A percentile compares a stretch with the other conserved stretches of the same genome.
These are phyloP conservation scores for Cheilosia grossa DNA, from an alignment of 2,888 invertebrate species.

Conservation along the genomic window DNA sequence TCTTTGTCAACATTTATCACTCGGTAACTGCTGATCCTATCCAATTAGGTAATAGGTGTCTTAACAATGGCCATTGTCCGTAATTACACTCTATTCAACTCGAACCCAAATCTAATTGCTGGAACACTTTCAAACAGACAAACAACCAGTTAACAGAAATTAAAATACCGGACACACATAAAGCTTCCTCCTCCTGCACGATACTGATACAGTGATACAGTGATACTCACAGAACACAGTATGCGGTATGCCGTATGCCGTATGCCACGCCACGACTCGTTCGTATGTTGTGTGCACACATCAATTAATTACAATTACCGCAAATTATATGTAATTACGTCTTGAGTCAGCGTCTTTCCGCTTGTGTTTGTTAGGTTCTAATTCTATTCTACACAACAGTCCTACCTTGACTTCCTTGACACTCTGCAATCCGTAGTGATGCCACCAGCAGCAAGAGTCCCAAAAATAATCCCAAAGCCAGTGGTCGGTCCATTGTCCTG, in stretches of 20 bases:
- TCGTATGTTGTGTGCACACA: slow-evolving; percentile 49
- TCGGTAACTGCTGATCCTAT: neutral
- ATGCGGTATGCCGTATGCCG: slow-evolving; percentile 18
- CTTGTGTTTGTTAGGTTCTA: neutral
- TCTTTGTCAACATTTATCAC: neutral
- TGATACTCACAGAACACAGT: too few relatives aligned
- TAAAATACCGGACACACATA: slow-evolving; percentile 46
- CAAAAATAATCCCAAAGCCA: slow-evolving; percentile 61
- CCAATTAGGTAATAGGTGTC: slow-evolving; percentile 15
- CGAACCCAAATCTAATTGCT: slow-evolving; percentile 47
- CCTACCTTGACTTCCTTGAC: slow-evolving; percentile 74
- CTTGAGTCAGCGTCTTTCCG: slow-evolving; percentile 56
- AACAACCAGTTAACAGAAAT: slow-evolving; percentile 12
- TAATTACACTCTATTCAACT: slow-evolving; percentile 12
- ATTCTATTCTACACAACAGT: neutral
- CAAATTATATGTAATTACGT: slow-evolving; percentile 66
- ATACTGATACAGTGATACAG: slow-evolving; percentile 31
- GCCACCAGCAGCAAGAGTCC: slow-evolving; percentile 58
- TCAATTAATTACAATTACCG: slow-evolving; percentile 71
- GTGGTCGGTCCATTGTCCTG: slow-evolving; percentile 58
- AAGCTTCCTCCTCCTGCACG: slow-evolving; percentile 6
- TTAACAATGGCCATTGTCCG: slow-evolving; percentile 13
- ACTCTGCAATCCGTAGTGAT: slow-evolving; percentile 64
- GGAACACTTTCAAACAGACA: slow-evolving; percentile 36
- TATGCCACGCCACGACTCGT: neutral